These are phyloP conservation scores for Eulemur coronatus DNA, from an alignment of 2,797 vertebrate species.

Conservation along the genomic window DNA sequence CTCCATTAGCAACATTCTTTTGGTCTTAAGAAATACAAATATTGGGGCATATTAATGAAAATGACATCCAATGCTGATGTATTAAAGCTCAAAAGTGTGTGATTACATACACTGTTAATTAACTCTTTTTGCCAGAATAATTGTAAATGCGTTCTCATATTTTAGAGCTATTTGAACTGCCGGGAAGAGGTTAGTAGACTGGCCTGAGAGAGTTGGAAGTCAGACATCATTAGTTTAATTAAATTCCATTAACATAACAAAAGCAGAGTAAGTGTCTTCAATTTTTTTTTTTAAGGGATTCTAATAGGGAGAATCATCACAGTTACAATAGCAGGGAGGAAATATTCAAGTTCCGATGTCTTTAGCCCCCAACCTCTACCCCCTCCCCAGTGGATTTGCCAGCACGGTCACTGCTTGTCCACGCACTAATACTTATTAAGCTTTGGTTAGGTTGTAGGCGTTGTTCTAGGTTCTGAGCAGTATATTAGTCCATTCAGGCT, in stretches of 20 bases:
- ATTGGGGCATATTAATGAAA: slow-evolving; percentile 79
- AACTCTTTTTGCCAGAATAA: slow-evolving; percentile 74
- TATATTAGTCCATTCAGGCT: not conserved
- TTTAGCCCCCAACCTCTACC: not conserved
- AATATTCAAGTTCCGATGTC: not conserved
- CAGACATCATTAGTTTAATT: slow-evolving; percentile 52
- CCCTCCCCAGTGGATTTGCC: fast-evolving
- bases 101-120: slow-evolving; percentile 77
- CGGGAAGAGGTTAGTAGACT: slow-evolving; percentile 40
- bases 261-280: not conserved
- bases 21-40: slow-evolving; percentile 78
- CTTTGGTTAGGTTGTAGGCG: fast-evolving
- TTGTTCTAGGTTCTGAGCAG: not conserved
- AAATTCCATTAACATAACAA: slow-evolving; percentile 40
- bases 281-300: not conserved
- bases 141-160: slow-evolving; percentile 39
- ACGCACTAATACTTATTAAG: not conserved
- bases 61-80: slow-evolving; percentile 68
- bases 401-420: fast-evolving
- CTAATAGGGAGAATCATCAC: fast-evolving
- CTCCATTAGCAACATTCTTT: slow-evolving; percentile 70
- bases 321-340: not conserved
- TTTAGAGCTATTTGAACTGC: slow-evolving; percentile 62
- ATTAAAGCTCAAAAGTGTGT: slow-evolving; percentile 65
- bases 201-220: not conserved